Evolutionary conservation across 2,888 invertebrate genomes (phyloP).

Genomic region (Pteria penguin): DNA sequence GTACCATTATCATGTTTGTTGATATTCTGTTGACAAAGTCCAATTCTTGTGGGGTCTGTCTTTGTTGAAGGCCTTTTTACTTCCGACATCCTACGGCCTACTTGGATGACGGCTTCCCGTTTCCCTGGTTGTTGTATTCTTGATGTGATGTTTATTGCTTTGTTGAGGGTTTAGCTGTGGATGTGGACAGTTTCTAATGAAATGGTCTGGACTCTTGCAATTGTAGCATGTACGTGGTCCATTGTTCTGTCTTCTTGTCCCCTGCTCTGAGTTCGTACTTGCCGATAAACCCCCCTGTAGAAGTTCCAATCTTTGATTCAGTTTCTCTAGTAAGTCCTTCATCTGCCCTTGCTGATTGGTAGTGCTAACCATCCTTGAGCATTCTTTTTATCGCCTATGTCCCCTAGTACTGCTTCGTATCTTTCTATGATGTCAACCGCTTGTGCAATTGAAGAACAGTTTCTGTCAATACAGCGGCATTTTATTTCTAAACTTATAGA

Average conservation of each 20-base stretch:
- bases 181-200: slow-evolving; percentile 19
- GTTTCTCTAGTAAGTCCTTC: background rate
- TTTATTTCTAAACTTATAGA: background rate
- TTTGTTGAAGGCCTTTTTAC: background rate
- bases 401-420: slow-evolving; percentile 24
- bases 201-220: slow-evolving; percentile 12
- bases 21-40: background rate
- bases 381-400: background rate
- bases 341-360: background rate
- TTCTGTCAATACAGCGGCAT: background rate
- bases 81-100: background rate
- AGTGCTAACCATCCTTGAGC: background rate
- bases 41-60: background rate
- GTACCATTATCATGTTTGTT: background rate
- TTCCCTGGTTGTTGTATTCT: background rate
- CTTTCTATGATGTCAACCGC: slow-evolving; percentile 16
- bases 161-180: background rate
- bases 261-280: background rate
- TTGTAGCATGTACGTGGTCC: background rate
- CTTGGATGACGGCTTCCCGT: background rate
- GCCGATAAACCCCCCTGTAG: background rate
- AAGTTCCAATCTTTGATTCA: background rate
- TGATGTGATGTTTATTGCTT: background rate
- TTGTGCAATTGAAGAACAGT: background rate
- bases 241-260: background rate